A percentile compares a stretch with the other conserved stretches of the same genome.
Evolutionary conservation across 2,888 invertebrate species (phyloP).

Genomic region (Nephrotoma appendiculata): DNA sequence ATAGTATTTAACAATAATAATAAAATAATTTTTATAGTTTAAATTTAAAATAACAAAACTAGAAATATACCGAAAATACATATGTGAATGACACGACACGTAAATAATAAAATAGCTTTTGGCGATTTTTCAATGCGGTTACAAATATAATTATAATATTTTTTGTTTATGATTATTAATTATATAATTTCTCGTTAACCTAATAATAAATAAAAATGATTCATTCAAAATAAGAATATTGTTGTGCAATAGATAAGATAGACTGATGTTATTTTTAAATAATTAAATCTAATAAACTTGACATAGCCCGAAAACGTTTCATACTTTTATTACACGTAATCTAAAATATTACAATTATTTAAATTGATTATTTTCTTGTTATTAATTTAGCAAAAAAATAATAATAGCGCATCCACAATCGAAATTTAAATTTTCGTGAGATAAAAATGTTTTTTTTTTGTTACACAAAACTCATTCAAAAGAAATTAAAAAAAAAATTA

Average conservation of each 20-base stretch:
- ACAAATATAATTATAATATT: neutral
- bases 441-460: neutral
- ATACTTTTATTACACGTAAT: neutral
- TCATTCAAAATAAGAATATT: neutral
- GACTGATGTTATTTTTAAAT: neutral
- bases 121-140: conserved; percentile 5
- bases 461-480: neutral
- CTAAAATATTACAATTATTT: neutral
- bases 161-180: neutral
- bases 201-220: neutral
- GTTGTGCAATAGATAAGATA: neutral
- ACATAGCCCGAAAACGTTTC: conserved; percentile 5
- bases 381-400: neutral
- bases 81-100: neutral
- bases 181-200: neutral
- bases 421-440: neutral
- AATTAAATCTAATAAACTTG: neutral
- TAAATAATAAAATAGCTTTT: neutral
- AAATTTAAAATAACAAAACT: neutral
- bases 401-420: conserved; percentile 2
- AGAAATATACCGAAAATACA: neutral
- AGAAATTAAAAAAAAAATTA: neutral
- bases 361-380: neutral
- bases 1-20: neutral
- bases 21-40: neutral